Percentiles rank a stretch among this genome's conserved stretches.
Evolutionary conservation across 2,113 vertebrate genomes (phyloP).

Genomic region (Mus pahari): DNA sequence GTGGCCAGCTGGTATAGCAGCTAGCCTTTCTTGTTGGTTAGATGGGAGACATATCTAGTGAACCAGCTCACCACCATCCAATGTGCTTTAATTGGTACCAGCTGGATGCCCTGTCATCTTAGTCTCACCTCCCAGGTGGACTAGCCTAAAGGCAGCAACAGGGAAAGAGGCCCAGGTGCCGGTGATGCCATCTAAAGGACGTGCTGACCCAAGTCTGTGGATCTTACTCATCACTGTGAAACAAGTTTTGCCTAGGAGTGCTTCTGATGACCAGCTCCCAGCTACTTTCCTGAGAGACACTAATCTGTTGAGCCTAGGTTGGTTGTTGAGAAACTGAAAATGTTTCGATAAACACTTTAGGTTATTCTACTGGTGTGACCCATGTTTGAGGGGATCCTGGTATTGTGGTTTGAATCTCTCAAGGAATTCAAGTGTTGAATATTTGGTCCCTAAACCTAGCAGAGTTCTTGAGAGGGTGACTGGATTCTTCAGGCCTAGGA

Average conservation of each 20-base stretch:
- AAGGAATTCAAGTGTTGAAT: background rate
- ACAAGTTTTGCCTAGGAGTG: background rate
- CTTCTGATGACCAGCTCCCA: background rate
- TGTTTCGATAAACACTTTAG: background rate
- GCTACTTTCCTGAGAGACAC: background rate
- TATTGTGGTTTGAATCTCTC: background rate
- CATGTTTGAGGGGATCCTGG: background rate
- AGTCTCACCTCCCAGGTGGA: background rate
- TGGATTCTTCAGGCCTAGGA: background rate
- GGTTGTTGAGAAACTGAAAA: background rate
- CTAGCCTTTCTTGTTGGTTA: slow-evolving; percentile 43
- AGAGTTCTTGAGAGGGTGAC: background rate
- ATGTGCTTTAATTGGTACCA: slow-evolving; percentile 44
- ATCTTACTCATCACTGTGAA: background rate
- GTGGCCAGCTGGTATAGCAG: slow-evolving; percentile 62
- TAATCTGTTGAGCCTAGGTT: background rate
- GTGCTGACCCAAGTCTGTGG: background rate
- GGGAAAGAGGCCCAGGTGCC: rapidly evolving
- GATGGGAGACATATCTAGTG: slow-evolving; percentile 53
- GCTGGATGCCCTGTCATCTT: slow-evolving; percentile 31
- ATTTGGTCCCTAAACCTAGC: background rate
- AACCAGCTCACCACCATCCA: slow-evolving; percentile 58
- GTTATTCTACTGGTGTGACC: background rate
- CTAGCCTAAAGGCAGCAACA: rapidly evolving
- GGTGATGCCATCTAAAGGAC: rapidly evolving